Base-by-base conservation (phyloP, 2,888 invertebrate species). In the Athripsodes cinereus region DNA sequence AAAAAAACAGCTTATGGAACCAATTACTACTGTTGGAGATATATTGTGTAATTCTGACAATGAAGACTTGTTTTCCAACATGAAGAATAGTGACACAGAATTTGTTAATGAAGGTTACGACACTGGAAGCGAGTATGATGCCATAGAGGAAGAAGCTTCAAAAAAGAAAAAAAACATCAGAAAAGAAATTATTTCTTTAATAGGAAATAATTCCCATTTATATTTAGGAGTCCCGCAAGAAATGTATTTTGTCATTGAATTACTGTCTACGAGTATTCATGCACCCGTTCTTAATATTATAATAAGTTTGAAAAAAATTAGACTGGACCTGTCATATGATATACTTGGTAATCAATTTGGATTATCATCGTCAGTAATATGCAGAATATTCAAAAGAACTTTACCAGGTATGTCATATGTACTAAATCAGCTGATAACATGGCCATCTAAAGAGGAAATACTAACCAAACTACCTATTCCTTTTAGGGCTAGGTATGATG, bases 401-500 rank as follows among this genome's bases (percentile, higher is more conserved):
- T 31, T 31, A 11, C 31, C 31, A 31, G 31, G 8, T 11, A 31
- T 31, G 6, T 31, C 31, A 31, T 31, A 11, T 31, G 11, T 31
- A 11, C 31, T 31, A 6, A 6, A 31, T 6, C 6, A 31, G 11
- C 11, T 31, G 8, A 31, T 31, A 31, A 11, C 11, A 8, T 31
- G 31, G 31, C 31, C 53, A 53, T 40, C 40, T 40, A 31, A 6
- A 8, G 11, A 31, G 31, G 6, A 6, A 6, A 31, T 31, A 8
- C 31, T 8, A 31, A 31, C 11, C 6, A 31, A 31, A 6, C 11
- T 31, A 11, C 31, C 53, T 8, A 47, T 47, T 11, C 16, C 22
- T 22, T 53, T 53, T 26, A 21, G 47, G 22, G 5, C 46, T 18
- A 53, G 53, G 20, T 53, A 47, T 31, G n/a, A 20, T 16, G 44